Percentiles rank a stretch among this genome's conserved stretches.
Conservation (phyloP, 2,113 vertebrate species). For the Corynorhinus townsendii region DNA sequence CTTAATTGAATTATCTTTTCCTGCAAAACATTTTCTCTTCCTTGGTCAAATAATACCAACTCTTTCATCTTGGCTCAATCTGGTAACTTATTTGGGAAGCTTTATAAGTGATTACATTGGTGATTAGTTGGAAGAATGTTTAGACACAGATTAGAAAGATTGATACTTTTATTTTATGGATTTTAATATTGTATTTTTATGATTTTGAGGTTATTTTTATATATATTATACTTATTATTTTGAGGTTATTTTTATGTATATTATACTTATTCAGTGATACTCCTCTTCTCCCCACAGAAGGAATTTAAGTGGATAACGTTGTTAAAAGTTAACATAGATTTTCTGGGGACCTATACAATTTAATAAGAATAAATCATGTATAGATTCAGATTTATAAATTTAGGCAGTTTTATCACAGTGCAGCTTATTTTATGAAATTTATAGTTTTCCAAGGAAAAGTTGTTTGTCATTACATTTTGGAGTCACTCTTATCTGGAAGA, state of each 20-base stretch:
- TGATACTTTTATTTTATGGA: conserved; percentile 19
- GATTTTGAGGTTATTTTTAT: conserved; percentile 15
- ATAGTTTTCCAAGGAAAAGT: conserved; percentile 18
- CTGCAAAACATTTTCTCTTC: background rate
- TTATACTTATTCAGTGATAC: background rate
- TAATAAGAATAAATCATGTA: background rate
- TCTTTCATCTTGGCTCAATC: background rate
- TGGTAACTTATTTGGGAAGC: conserved; percentile 25
- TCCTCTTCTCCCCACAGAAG: background rate
- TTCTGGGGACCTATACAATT: background rate
- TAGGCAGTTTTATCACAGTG: conserved; percentile 38
- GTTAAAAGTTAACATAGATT: background rate
- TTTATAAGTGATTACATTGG: conserved; percentile 16
- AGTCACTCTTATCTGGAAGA: background rate
- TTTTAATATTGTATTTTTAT: background rate
- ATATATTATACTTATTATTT: conserved; percentile 19
- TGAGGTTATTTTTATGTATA: background rate
- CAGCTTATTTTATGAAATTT: background rate
- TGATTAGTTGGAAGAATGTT: conserved; percentile 12
- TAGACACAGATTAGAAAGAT: background rate
- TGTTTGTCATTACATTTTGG: background rate
- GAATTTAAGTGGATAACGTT: background rate
- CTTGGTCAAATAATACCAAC: background rate
- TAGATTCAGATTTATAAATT: conserved; percentile 30
- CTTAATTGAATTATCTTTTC: conserved; percentile 31